Conservation (phyloP, 2,797 vertebrate genomes). For the Phataginus tricuspis region DNA sequence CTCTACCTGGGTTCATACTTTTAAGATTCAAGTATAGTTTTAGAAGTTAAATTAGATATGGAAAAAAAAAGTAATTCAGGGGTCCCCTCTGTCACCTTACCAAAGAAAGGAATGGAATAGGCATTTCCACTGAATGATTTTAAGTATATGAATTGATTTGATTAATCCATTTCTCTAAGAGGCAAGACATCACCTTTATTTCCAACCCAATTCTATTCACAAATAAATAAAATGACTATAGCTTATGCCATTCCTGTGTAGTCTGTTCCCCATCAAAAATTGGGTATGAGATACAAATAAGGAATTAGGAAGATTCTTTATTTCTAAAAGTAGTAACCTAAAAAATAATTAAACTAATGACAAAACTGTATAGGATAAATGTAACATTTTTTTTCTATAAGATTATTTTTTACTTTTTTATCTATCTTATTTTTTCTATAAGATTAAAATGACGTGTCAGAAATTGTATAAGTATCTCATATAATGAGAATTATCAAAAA, state of each 20-base stretch:
- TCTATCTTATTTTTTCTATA: too few relatives aligned
- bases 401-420: too few relatives aligned
- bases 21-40: not conserved
- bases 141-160: not conserved
- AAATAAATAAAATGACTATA: not conserved
- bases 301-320: not conserved
- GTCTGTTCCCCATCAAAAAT: not conserved
- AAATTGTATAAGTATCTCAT: not conserved
- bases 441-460: not conserved
- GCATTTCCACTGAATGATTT: not conserved
- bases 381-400: not conserved
- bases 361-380: not conserved
- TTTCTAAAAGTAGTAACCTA: not conserved
- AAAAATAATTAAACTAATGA: slow-evolving; percentile 34
- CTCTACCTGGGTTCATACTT: not conserved
- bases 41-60: not conserved
- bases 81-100: not conserved
- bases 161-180: not conserved
- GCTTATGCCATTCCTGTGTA: not conserved
- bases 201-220: not conserved
- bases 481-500: not conserved
- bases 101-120: not conserved
- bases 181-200: not conserved
- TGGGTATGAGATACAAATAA: not conserved
- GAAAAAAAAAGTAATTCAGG: not conserved